Base-by-base conservation (phyloP, 2,797 vertebrate species). In the Pristis pectinata region DNA sequence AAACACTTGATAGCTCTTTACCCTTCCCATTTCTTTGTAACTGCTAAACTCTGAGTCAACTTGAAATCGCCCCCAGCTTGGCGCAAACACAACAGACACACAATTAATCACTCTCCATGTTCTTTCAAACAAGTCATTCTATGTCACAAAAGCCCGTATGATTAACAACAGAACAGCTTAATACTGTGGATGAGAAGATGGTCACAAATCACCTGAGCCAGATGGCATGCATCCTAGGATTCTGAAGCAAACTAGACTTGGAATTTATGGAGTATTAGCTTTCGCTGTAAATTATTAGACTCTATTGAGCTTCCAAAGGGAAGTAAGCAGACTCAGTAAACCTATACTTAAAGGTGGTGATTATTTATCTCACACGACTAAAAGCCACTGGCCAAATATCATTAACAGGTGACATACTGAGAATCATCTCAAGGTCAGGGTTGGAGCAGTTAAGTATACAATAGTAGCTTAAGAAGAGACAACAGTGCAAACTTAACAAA, bases 1-100 rank as follows among this genome's bases (percentile, higher is more conserved):
- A 64, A 91, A 91, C 87, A 91, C n/a, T 91, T 91, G 59, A 67
- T 61, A n/a, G 53, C 17, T 87, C 83, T 87, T 87, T 91, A 41
- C 19, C n/a, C n/a, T 9, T 61, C 61, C 61, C n/a, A 4, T 67
- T 91, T n/a, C 61, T 64, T 37, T 67, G 59, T 67, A 37, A 61
- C 79, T 3, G 34, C 2, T 80, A 41, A 80, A 80, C 87, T 27
- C 87, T 41, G 87, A 91, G 15, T 67, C 19, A 67, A 91, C 61
- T 91, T 61, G 61, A 91, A 67, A 67, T 41, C 87, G 10, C n/a
- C n/a, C 59, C 87, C n/a, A 91, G 87, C 19, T 91, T n/a, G 0
- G n/a, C n/a, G 64, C n/a, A 67, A 41, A 67, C 61, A 91, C 59
- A 41, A 41, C 87, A 24, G 59, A 91, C 87, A 41, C 59, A 67